Conservation (phyloP, 2,888 invertebrate species). For the Steromphala cineraria region DNA sequence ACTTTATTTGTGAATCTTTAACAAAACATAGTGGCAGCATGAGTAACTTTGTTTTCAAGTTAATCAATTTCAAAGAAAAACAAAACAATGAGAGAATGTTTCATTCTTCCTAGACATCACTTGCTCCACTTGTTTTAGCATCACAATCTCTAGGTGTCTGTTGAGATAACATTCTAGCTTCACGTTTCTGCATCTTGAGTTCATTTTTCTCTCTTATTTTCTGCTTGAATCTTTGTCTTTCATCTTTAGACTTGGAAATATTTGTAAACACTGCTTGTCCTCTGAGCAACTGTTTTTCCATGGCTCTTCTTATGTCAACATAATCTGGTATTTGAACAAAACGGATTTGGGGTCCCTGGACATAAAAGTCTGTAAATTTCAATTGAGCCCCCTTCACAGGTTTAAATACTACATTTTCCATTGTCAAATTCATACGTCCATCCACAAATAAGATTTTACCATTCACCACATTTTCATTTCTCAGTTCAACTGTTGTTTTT, state of each 20-base stretch:
- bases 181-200: neutral
- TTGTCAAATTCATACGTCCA: slow-evolving; percentile 60
- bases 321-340: slow-evolving; percentile 73
- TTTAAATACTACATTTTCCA: slow-evolving; percentile 57
- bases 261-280: slow-evolving; percentile 20
- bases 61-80: no score
- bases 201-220: neutral
- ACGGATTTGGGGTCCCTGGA: slow-evolving; percentile 65
- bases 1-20: no score
- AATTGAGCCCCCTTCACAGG: slow-evolving; percentile 32
- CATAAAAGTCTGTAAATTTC: slow-evolving; percentile 57
- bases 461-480: slow-evolving; percentile 59
- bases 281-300: slow-evolving; percentile 37
- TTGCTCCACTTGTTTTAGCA: no score
- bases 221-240: neutral
- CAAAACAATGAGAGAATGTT: no score
- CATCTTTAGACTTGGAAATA: neutral
- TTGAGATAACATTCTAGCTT: neutral
- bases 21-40: no score
- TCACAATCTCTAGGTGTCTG: neutral
- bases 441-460: slow-evolving; percentile 61
- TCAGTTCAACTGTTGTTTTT: slow-evolving; percentile 63
- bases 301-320: slow-evolving; percentile 60
- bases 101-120: no score
- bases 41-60: no score